These are phyloP conservation scores for Neosilurus hyrtlii DNA, from an alignment of 2,797 vertebrate species.

Conservation along the genomic window DNA sequence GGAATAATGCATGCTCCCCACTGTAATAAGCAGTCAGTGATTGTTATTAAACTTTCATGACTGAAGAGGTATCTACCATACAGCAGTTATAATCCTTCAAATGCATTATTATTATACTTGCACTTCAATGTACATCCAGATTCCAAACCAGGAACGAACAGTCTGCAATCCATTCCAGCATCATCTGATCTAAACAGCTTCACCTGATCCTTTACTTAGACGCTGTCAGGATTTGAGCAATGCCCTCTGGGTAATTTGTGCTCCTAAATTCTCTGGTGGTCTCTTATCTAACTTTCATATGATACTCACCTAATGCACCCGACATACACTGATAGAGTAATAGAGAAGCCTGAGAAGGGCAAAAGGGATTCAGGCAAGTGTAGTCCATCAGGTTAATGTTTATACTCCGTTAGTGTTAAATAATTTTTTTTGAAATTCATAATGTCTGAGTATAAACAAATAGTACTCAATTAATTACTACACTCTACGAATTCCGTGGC, in stretches of 20 bases:
- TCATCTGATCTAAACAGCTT: neutral
- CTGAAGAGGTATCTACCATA: neutral
- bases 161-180: too few relatives aligned
- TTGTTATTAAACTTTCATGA: neutral
- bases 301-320: neutral
- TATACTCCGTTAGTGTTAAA: neutral
- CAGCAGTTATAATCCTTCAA: neutral
- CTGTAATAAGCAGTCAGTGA: neutral
- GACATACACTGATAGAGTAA: constrained; percentile 1
- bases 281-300: neutral
- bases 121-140: neutral
- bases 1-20: neutral
- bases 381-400: neutral
- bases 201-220: neutral
- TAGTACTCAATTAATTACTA: too few relatives aligned
- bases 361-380: neutral
- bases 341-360: neutral
- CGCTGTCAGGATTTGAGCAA: neutral
- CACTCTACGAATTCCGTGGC: too few relatives aligned
- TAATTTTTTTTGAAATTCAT: too few relatives aligned
- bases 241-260: constrained; percentile 11
- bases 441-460: too few relatives aligned
- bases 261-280: neutral
- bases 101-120: neutral
- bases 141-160: too few relatives aligned